phyloP scores from a whole-genome alignment of 2,888 invertebrate species.

The Laothoe populi region DNA sequence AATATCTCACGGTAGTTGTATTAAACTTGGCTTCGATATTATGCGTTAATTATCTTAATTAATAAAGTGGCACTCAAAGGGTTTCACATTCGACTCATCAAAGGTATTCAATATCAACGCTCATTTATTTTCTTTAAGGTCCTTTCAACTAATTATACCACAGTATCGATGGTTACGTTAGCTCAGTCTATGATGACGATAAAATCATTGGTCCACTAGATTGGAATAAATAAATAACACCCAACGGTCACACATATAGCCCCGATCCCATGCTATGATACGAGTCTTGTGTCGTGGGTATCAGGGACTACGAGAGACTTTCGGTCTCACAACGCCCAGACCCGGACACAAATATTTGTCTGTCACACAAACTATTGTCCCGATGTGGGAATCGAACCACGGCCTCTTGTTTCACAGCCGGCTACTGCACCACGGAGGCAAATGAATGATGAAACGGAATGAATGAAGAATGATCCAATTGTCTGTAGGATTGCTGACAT shows the following conservation, averaged over 20 bases:
- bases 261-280: too few relatives aligned
- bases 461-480: slow-evolving; percentile 61
- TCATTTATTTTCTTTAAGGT: slow-evolving; percentile 2
- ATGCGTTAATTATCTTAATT: slow-evolving; percentile 38
- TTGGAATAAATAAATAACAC: too few relatives aligned
- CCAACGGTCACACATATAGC: too few relatives aligned
- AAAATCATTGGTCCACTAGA: slow-evolving; percentile 30
- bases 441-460: too few relatives aligned
- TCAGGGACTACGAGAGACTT: too few relatives aligned
- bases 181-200: neutral
- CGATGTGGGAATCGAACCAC: too few relatives aligned
- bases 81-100: slow-evolving; percentile 11
- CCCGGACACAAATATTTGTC: too few relatives aligned
- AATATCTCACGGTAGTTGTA: slow-evolving; percentile 49
- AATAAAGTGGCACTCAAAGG: slow-evolving; percentile 27
- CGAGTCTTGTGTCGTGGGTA: too few relatives aligned
- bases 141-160: neutral
- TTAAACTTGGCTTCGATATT: slow-evolving; percentile 36
- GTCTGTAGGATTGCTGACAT: slow-evolving; percentile 62
- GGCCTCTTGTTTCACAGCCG: too few relatives aligned
- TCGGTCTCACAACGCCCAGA: too few relatives aligned
- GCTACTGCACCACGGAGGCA: too few relatives aligned
- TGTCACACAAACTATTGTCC: too few relatives aligned
- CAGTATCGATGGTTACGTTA: neutral
- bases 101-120: neutral